Evolutionary conservation across 2,113 vertebrate genomes (phyloP).

Genomic region (Marmota flaviventris): DNA sequence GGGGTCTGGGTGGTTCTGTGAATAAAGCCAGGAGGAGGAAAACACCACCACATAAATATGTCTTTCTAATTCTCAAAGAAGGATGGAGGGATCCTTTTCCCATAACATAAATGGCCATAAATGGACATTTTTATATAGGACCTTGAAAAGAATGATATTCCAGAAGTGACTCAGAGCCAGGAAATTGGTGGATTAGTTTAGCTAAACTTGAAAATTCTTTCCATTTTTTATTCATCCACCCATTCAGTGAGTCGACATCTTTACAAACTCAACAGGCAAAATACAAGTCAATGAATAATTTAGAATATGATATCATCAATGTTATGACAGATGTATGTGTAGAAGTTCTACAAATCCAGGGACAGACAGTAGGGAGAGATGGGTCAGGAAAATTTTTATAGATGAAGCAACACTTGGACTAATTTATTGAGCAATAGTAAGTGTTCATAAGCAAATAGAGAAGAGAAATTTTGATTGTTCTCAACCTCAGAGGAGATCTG

Average conservation of each 20-base stretch:
- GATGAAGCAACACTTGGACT: background rate
- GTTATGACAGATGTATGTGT: background rate
- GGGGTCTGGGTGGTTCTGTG: background rate
- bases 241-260: background rate
- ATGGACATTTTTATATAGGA: background rate
- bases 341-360: background rate
- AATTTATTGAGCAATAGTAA: background rate
- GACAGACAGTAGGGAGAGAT: background rate
- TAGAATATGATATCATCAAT: background rate
- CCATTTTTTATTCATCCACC: background rate
- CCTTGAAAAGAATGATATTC: conserved; percentile 22
- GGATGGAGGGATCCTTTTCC: background rate
- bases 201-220: conserved; percentile 32
- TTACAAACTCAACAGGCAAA: conserved; percentile 8
- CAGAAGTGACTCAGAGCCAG: background rate
- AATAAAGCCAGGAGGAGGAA: background rate
- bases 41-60: background rate
- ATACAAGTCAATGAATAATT: background rate
- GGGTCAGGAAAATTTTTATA: background rate
- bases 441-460: background rate
- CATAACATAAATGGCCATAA: background rate
- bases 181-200: background rate
- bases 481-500: background rate
- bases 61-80: background rate
- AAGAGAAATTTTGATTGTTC: background rate